Evolutionary conservation across 2,888 invertebrate genomes (phyloP), one percentile per base, ranked within the genome.

Genomic region (Macaria liturata): DNA sequence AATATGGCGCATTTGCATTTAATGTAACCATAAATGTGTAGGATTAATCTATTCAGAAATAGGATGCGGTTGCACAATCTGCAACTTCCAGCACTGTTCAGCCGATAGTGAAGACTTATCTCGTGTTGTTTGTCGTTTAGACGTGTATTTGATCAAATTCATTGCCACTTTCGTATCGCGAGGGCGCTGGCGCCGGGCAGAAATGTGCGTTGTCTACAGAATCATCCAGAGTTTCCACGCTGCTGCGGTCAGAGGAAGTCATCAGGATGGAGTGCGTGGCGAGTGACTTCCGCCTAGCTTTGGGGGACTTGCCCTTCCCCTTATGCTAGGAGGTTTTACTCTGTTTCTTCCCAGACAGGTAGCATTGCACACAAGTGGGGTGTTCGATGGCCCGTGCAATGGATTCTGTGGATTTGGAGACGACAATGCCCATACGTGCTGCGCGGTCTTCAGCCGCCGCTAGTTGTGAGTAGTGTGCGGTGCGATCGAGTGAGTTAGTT

Each of bases 311-410:
- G 91, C 94, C 94, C 88, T 91, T 93, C 88, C 92, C 93, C 93
- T 92, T 94, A 90, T 94, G 94, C 93, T 94, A 94, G 93, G 94
- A 94, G 68, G 91, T 89, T 83, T 93, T 92, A 68, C 88, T 92
- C 67, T 90, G 90, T 43, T 86, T 89, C 76, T 94, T 94, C 56
- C 93, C 93, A 58, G 95, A 94, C 46, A 95, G 93, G 82, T 95
- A 93, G 76, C 95, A 95, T 75, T 95, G 95, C 69, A 95, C 95
- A 85, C 95, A 95, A 32, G 95, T 95, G 48, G 95, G 94, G 59
- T 94, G 94, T 65, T 95, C 95, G 56, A 95, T 93, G 9, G 93
- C 89, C 72, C 88, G 88, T 9, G 90, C 84, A 47, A 93, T 92
- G 0, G 92, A 92, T 70, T 93, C 93, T 1, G 93, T 93, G 3